These are phyloP conservation scores for Myiopsitta monachus DNA, from an alignment of 2,113 vertebrate genomes.

Conservation along the genomic window DNA sequence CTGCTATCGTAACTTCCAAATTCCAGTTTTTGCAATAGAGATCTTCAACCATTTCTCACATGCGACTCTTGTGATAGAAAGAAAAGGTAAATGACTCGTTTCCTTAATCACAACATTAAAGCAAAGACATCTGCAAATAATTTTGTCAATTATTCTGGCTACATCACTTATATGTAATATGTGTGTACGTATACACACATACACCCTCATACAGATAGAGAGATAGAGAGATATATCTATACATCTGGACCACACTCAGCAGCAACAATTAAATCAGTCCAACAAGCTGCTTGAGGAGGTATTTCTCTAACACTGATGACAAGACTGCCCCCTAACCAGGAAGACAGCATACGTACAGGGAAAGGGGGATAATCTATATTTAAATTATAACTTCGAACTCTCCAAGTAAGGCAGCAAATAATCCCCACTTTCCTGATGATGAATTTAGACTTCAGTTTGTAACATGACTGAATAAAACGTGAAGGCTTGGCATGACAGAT, in stretches of 20 bases:
- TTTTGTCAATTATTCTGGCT: neutral
- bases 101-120: neutral
- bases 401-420: neutral
- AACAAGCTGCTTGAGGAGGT: neutral
- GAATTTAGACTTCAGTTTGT: neutral
- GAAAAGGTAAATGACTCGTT: neutral
- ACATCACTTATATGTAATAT: neutral
- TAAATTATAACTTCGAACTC: neutral
- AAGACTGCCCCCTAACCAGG: neutral
- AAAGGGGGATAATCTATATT: neutral
- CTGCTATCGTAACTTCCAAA: neutral
- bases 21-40: neutral
- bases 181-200: neutral
- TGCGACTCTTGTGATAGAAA: neutral
- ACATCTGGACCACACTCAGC: neutral
- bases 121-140: neutral
- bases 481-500: neutral
- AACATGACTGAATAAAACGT: neutral
- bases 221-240: neutral
- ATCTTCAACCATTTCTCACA: neutral
- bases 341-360: neutral
- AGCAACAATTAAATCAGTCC: neutral
- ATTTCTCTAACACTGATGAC: neutral
- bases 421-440: neutral
- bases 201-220: neutral